Percentiles rank a stretch among this genome's conserved stretches.
These are phyloP conservation scores for Sinocyclocheilus maitianheensis DNA, from an alignment of 2,113 vertebrate genomes.

Conservation along the genomic window DNA sequence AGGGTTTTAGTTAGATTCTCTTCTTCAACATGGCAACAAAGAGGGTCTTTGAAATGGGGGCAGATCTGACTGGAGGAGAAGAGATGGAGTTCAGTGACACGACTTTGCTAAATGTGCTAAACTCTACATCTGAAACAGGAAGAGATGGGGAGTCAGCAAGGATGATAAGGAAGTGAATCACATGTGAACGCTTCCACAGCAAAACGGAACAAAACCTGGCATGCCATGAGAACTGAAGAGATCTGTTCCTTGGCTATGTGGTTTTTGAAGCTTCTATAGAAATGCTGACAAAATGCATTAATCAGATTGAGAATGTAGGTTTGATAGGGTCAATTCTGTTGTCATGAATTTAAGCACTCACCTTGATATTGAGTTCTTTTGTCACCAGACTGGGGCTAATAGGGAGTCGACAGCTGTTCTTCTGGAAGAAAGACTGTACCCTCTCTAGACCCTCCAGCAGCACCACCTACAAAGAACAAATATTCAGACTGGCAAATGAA, in stretches of 20 bases:
- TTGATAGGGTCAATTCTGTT: neutral
- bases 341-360: constrained; percentile 57
- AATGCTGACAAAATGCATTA: neutral
- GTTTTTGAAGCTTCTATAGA: neutral
- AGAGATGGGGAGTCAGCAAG: neutral
- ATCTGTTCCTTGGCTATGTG: neutral
- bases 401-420: constrained; percentile 87
- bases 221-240: neutral
- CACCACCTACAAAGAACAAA: constrained; percentile 75
- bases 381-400: constrained; percentile 93
- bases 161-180: constrained; percentile 35
- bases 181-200: neutral
- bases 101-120: constrained; percentile 12
- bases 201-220: constrained; percentile 23
- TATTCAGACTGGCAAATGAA: neutral
- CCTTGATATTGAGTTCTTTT: constrained; percentile 94
- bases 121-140: constrained; percentile 26
- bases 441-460: constrained; percentile 91
- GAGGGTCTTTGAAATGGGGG: neutral
- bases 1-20: neutral
- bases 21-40: constrained; percentile 13
- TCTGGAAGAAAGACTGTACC: constrained; percentile 91
- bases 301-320: neutral
- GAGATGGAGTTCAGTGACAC: constrained; percentile 12
- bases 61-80: neutral